Conservation (phyloP, 2,797 vertebrate genomes). For the Siniperca obscura region DNA sequence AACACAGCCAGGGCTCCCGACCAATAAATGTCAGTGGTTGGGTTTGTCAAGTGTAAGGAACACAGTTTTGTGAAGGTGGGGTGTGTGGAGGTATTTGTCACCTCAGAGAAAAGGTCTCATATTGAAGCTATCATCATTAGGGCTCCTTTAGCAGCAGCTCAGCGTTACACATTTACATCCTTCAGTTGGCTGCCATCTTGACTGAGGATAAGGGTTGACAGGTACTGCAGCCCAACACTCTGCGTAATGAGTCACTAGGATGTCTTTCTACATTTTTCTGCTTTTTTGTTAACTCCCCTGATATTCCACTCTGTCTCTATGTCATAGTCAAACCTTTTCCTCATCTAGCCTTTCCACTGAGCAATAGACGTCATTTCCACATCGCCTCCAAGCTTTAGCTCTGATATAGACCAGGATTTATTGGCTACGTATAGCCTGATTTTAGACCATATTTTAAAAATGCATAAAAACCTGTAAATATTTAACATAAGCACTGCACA, state of each 20-base stretch:
- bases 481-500: too few species aligned
- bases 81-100: conserved; percentile 71
- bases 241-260: conserved; percentile 23
- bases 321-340: neutral
- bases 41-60: conserved; percentile 56
- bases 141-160: conserved; percentile 52
- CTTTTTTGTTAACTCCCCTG: conserved; percentile 3
- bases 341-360: neutral
- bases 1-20: conserved; percentile 55
- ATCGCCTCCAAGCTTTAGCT: too few species aligned
- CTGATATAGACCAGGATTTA: too few species aligned
- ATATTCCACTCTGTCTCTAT: neutral
- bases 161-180: conserved; percentile 34
- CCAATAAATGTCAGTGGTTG: conserved; percentile 76
- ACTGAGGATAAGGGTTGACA: conserved; percentile 42
- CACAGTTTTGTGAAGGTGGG: conserved; percentile 44
- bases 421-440: too few species aligned
- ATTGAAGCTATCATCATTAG: conserved; percentile 79
- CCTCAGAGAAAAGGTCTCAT: conserved; percentile 75
- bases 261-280: neutral
- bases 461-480: too few species aligned
- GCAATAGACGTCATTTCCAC: too few species aligned
- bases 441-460: too few species aligned
- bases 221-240: conserved; percentile 32
- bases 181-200: conserved; percentile 58